These are phyloP conservation scores for Polyommatus icarus DNA, from an alignment of 2,888 invertebrate species.

Conservation along the genomic window DNA sequence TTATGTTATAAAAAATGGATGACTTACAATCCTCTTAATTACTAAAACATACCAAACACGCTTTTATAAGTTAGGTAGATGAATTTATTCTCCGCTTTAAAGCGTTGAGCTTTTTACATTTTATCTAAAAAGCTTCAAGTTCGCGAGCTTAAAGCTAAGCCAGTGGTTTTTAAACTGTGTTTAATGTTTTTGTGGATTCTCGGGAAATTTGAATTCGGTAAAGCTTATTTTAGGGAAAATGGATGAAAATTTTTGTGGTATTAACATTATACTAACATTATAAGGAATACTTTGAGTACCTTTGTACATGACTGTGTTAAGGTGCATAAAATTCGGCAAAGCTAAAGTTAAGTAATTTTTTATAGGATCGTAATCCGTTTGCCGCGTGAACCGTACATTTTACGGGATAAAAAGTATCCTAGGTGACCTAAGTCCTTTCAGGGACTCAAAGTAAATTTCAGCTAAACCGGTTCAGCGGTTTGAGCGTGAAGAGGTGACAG, in stretches of 20 bases:
- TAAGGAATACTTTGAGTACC: background rate
- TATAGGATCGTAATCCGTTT: too few species aligned
- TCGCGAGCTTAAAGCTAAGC: slow-evolving; percentile 12
- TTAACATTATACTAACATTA: background rate
- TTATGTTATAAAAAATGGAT: too few species aligned
- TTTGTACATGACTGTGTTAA: background rate
- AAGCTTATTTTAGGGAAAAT: background rate
- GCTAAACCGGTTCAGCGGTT: too few species aligned
- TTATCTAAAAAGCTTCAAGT: background rate
- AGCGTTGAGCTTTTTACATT: background rate
- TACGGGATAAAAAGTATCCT: too few species aligned
- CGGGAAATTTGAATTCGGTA: background rate
- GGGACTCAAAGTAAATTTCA: too few species aligned
- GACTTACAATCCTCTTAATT: background rate
- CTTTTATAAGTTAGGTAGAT: background rate
- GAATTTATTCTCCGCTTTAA: background rate
- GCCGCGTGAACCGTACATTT: too few species aligned
- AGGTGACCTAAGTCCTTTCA: too few species aligned
- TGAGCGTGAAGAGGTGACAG: too few species aligned
- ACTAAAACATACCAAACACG: background rate
- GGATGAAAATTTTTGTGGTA: background rate
- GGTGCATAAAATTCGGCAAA: too few species aligned
- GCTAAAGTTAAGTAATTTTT: too few species aligned
- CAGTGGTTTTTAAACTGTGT: slow-evolving; percentile 1
- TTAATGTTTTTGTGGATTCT: slow-evolving; percentile 6